These are phyloP conservation scores for Aythya baeri DNA, from an alignment of 2,113 vertebrate genomes.

Conservation along the genomic window DNA sequence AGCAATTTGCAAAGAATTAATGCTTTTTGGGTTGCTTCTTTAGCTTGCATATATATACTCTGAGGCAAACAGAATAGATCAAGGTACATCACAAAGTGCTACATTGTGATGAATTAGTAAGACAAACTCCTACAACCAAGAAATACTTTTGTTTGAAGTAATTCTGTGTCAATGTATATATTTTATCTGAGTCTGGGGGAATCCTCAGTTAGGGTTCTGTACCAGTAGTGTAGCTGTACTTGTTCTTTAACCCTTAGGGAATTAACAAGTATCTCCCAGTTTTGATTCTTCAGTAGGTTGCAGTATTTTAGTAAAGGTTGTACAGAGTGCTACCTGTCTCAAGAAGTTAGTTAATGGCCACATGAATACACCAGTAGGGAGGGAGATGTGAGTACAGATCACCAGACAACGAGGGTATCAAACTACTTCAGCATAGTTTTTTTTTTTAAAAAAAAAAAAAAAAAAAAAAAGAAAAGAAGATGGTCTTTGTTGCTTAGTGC, in stretches of 20 bases:
- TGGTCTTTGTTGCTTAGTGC: background rate
- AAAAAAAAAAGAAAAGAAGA: background rate
- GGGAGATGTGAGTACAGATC: background rate
- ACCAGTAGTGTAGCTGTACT: background rate
- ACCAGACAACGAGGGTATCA: background rate
- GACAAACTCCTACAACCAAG: background rate
- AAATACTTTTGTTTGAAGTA: background rate
- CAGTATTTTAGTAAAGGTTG: background rate
- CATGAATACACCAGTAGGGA: background rate
- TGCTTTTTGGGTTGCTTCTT: background rate
- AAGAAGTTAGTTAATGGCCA: background rate
- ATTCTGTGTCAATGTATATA: background rate
- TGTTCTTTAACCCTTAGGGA: background rate
- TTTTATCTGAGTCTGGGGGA: background rate
- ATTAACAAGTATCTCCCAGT: background rate
- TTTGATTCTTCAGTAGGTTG: background rate
- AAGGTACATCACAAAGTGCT: background rate
- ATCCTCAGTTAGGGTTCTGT: background rate
- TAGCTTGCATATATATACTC: background rate
- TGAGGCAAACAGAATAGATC: background rate
- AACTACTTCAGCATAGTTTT: rapidly evolving
- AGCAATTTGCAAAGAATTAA: background rate
- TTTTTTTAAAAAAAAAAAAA: background rate
- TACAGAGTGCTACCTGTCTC: background rate
- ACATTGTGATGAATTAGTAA: background rate